These are phyloP conservation scores for Cordilura impudica DNA, from an alignment of 2,888 invertebrate genomes.

Conservation along the genomic window DNA sequence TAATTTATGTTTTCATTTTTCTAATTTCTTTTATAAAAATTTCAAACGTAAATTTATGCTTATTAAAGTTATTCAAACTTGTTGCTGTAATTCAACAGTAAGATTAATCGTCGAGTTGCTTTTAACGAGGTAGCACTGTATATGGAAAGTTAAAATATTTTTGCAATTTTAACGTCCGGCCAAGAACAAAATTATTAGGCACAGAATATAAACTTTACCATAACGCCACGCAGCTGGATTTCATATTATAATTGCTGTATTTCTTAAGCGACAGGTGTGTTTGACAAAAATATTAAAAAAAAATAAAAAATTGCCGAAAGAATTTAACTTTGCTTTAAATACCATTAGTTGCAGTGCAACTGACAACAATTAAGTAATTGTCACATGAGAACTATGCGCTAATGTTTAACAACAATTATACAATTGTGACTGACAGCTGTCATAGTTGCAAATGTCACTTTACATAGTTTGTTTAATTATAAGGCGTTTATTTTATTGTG, in stretches of 20 bases:
- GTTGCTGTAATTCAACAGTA: no score
- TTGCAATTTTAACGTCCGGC: not conserved
- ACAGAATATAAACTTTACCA: no score
- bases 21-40: no score
- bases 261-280: not conserved
- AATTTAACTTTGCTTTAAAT: not conserved
- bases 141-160: not conserved
- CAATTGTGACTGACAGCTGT: constrained; percentile 59
- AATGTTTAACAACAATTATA: constrained; percentile 52
- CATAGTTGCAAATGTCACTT: constrained; percentile 46
- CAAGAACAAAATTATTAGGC: not conserved
- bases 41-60: no score
- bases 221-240: not conserved
- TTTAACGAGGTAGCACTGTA: not conserved
- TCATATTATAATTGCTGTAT: not conserved
- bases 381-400: constrained; percentile 21
- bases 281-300: not conserved
- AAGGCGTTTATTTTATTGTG: constrained; percentile 37
- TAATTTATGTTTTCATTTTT: no score
- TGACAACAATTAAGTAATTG: constrained; percentile 30
- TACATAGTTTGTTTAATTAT: constrained; percentile 44
- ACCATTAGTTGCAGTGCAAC: not conserved
- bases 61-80: no score
- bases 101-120: no score
- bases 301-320: no score